Base-by-base conservation (phyloP, 2,888 invertebrate genomes). In the Phorcus lineatus region DNA sequence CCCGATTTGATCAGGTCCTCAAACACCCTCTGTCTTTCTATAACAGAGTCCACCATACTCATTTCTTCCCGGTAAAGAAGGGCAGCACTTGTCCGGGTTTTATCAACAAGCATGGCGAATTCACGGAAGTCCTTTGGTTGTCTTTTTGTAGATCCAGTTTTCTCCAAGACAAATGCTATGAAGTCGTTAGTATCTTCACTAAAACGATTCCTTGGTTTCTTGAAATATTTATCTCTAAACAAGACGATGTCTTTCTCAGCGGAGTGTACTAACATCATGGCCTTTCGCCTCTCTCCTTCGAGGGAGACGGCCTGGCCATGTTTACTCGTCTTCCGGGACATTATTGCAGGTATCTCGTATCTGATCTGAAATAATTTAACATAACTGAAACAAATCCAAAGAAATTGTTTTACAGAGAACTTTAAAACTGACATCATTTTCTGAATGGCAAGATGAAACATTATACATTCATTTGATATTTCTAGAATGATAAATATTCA, bases 241-340 rank as follows among this genome's bases (percentile, higher is more conserved):
- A 57, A 16, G 31, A 82, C 81, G 3, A 86, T 79, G 28, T 86
- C 85, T 54, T 82, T 86, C 77, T 91, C 90, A 77, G 87, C 85
- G 2, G 82, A 75, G 57, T 88, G 88, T 0, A 91, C 84, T 0
- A 87, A 81, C 74, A 85, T 86, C 86, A 90, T 88, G 0, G 89
- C 88, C 40, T 87, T 88, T 9, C 90, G 84, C 53, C 91, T 82
- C 77, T 89, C 88, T 11, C 88, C 85, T 78, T 90, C 90, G 66
- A 90, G 81, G 0, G 91, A 91, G 24, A 88, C 85, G 0, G 90
- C 90, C 31, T 70, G 70, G 2, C 31, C 47, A 1, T 47, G 47
- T 47, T 47, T 47, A 13, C 47, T 47, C 1, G 47, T 11, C 47
- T 47, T 47, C 47, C 47, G 47, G 13, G 47, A 47, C 47, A 47